Percentiles rank a stretch among this genome's conserved stretches.
Conservation (phyloP, 2,113 vertebrate genomes). For the Hypanus sabinus region DNA sequence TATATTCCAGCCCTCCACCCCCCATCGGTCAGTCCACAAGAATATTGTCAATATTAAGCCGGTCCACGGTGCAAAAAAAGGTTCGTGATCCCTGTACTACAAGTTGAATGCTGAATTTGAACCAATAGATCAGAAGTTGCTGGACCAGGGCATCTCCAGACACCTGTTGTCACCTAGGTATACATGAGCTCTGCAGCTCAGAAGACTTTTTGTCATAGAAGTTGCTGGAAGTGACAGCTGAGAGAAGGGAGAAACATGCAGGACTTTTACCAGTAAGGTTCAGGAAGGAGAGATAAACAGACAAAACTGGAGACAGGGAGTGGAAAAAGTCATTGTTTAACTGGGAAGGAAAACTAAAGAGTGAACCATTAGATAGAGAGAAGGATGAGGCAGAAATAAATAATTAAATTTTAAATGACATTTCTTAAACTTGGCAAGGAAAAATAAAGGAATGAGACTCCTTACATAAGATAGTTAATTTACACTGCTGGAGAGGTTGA, state of each 20-base stretch:
- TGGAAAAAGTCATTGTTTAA: background rate
- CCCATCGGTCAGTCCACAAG: no score
- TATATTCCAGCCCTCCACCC: no score
- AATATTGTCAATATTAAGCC: no score
- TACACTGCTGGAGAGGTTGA: background rate
- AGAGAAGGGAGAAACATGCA: background rate
- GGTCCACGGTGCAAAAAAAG: no score
- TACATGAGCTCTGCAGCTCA: background rate
- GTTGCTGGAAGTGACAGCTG: background rate
- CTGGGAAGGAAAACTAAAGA: background rate
- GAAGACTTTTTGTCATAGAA: background rate
- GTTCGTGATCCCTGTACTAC: no score
- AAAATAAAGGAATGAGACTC: background rate
- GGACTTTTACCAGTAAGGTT: background rate
- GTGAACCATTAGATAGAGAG: background rate
- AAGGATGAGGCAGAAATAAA: background rate
- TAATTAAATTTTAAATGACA: background rate
- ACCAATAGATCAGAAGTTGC: background rate
- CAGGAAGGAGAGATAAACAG: background rate
- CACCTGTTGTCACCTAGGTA: background rate
- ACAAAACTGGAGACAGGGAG: background rate
- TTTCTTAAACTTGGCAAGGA: background rate
- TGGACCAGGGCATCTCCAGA: background rate
- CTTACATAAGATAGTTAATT: background rate
- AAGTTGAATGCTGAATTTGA: background rate